Evolutionary conservation across 2,888 invertebrate genomes (phyloP).

Genomic region (Bombylius discolor): DNA sequence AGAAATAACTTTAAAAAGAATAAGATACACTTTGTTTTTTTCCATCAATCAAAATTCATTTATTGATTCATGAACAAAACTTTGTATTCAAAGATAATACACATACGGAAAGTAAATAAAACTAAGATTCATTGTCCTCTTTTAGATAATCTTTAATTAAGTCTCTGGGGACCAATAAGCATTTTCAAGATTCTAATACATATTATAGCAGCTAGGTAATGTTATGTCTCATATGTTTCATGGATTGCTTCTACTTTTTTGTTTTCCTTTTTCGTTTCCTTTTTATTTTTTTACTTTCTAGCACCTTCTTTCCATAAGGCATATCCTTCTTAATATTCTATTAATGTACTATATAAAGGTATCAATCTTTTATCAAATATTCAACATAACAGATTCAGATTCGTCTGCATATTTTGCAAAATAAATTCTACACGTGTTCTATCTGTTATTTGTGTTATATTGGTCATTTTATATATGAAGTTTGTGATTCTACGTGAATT

Average conservation of each 20-base stretch:
- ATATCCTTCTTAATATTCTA: background rate
- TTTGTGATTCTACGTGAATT: background rate
- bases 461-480: background rate
- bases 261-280: no score
- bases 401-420: background rate
- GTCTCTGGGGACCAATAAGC: background rate
- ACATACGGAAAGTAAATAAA: background rate
- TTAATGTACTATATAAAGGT: background rate
- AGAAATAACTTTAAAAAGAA: no score
- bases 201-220: background rate
- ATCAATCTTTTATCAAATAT: background rate
- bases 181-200: background rate
- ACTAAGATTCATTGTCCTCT: background rate
- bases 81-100: no score
- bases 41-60: no score
- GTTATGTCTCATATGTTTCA: no score
- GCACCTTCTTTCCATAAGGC: no score
- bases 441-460: background rate
- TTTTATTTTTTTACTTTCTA: no score
- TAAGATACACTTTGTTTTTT: no score
- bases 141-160: background rate
- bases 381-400: background rate
- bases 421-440: background rate
- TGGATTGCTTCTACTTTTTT: no score
- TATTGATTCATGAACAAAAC: no score